A percentile compares a stretch with the other conserved stretches of the same genome.
These are phyloP conservation scores for Platycheirus rosarum DNA, from an alignment of 2,888 invertebrate genomes.

Conservation along the genomic window DNA sequence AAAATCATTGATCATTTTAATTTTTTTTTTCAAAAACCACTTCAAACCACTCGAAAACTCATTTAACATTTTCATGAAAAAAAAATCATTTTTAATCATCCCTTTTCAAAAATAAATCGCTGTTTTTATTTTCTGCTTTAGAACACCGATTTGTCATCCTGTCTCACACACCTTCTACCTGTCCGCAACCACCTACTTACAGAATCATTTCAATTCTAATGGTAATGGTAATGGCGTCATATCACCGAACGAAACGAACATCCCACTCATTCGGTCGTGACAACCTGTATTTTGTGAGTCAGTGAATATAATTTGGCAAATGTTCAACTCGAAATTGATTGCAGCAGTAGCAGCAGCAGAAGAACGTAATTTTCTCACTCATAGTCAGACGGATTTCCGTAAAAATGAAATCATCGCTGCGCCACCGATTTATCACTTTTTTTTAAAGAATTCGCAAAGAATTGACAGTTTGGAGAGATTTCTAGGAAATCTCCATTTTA, in stretches of 20 bases:
- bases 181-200: slow-evolving; percentile 63
- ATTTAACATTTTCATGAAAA: neutral
- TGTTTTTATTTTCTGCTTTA: slow-evolving; percentile 20
- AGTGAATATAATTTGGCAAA: slow-evolving; percentile 58
- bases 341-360: neutral
- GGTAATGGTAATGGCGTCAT: slow-evolving; percentile 63
- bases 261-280: slow-evolving; percentile 43
- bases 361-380: neutral
- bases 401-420: slow-evolving; percentile 57
- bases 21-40: slow-evolving; percentile 24
- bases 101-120: slow-evolving; percentile 17
- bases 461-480: slow-evolving; percentile 12
- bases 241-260: slow-evolving; percentile 1
- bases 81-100: slow-evolving; percentile 27
- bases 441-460: neutral
- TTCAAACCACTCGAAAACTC: slow-evolving; percentile 13
- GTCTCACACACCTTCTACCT: slow-evolving; percentile 52
- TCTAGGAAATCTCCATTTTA: neutral
- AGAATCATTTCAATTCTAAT: slow-evolving; percentile 64
- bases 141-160: slow-evolving; percentile 45
- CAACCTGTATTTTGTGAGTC: slow-evolving; percentile 53
- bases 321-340: slow-evolving; percentile 57
- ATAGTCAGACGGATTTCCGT: neutral
- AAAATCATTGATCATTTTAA: neutral
- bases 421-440: neutral